Percentiles rank a stretch among this genome's conserved stretches.
These are phyloP conservation scores for Didymodactylos carnosus DNA, from an alignment of 2,888 invertebrate species.

Conservation along the genomic window DNA sequence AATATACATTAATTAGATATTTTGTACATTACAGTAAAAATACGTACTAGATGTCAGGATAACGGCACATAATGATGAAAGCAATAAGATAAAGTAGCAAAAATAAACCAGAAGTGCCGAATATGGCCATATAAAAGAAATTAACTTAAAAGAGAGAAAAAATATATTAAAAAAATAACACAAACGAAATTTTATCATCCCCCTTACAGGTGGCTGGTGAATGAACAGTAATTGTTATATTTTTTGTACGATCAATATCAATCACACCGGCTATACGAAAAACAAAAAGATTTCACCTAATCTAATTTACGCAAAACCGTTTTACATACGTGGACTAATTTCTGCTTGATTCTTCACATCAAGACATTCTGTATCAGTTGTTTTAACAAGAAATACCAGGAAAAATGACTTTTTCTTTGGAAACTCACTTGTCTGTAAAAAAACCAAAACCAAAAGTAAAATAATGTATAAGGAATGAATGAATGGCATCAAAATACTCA, in stretches of 20 bases:
- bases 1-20: neutral
- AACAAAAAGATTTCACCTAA: no score
- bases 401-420: slow-evolving; percentile 2
- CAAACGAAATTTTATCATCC: neutral
- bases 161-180: neutral
- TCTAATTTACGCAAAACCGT: no score
- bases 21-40: neutral
- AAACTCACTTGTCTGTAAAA: neutral
- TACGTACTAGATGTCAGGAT: neutral
- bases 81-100: neutral
- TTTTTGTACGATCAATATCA: neutral
- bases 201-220: neutral
- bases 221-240: neutral
- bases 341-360: neutral
- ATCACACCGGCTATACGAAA: neutral
- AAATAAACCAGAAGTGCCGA: neutral
- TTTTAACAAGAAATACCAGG: neutral
- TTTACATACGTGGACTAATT: neutral
- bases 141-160: neutral
- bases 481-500: neutral
- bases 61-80: neutral
- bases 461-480: neutral
- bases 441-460: neutral
- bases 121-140: neutral
- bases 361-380: neutral